phyloP scores from a whole-genome alignment of 2,888 invertebrate species.

The Netelia melanura region DNA sequence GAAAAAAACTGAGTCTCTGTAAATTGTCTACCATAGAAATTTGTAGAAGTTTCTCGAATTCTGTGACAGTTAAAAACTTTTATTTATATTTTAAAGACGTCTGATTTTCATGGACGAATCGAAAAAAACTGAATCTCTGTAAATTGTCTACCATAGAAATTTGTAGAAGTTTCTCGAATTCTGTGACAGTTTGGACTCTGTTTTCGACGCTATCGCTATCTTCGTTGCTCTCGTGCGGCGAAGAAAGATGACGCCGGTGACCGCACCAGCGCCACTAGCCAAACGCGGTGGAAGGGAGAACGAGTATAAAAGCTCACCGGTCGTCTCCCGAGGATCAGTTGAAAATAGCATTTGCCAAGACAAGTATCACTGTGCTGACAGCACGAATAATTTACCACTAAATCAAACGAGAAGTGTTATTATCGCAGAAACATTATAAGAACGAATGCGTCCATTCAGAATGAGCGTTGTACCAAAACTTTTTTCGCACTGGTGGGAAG shows the following conservation, averaged over 20 bases:
- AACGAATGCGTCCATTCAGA: constrained; percentile 64
- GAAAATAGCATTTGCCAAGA: constrained; percentile 23
- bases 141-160: too few species aligned
- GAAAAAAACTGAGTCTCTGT: too few species aligned
- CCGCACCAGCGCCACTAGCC: constrained; percentile 25
- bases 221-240: not conserved
- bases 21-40: too few species aligned
- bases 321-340: constrained; percentile 48
- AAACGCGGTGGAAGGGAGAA: constrained; percentile 6
- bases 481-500: constrained; percentile 75
- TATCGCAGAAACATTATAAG: not conserved
- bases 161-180: too few species aligned
- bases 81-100: not conserved
- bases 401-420: not conserved
- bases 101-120: not conserved
- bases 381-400: not conserved
- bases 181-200: not conserved
- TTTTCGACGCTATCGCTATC: not conserved
- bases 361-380: not conserved
- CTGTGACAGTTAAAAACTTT: too few species aligned
- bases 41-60: too few species aligned
- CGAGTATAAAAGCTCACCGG: constrained; percentile 61
- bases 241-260: not conserved
- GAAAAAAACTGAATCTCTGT: too few species aligned
- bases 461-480: constrained; percentile 75